Evolutionary conservation across 1,140 invertebrate genomes (phyloP), one percentile per base, ranked within the genome.

Genomic region (Nomia melanderi): DNA sequence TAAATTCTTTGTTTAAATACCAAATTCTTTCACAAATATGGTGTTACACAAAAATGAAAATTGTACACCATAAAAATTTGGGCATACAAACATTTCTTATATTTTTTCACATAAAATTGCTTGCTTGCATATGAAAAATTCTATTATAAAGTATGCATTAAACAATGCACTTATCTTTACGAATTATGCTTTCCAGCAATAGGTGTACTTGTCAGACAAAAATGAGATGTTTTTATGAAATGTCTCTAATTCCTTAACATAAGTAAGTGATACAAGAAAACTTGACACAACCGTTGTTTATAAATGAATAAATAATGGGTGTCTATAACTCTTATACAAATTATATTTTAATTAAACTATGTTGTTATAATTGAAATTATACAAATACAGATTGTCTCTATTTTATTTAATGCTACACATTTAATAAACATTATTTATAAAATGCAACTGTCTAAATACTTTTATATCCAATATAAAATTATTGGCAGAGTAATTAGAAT

Each of bases 321-420:
- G 53, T 57, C 62, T 78, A 60, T 76, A 78, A 80, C 73, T 78
- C 64, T 70, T 81, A 79, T 81, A 85, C 63, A 79, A 69, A 83
- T 74, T 84, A 86, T 84, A 85, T 86, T 85, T 83, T 76, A 75
- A 76, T 84, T 84, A 76, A 65, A 84, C 81, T 86, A 78, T 62
- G 79, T 86, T 87, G 79, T 86, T 88, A 76, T 78, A 64, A 85
- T 81, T 88, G 80, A 87, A 82, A 85, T 78, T 82, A 81, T 83
- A 77, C 67, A 84, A 87, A 83, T 84, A 84, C 74, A 84, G 66
- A 88, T 64, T 85, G 70, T 82, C 84, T 87, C 78, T 88, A 88
- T 89, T 89, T 89, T 88, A 83, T 85, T 86, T 85, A 86, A 86
- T 69, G 64, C 65, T 70, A 81, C 74, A 69, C 25, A 72, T 77